Conservation (phyloP, 2,113 vertebrate species). For the Scolopax mira region DNA sequence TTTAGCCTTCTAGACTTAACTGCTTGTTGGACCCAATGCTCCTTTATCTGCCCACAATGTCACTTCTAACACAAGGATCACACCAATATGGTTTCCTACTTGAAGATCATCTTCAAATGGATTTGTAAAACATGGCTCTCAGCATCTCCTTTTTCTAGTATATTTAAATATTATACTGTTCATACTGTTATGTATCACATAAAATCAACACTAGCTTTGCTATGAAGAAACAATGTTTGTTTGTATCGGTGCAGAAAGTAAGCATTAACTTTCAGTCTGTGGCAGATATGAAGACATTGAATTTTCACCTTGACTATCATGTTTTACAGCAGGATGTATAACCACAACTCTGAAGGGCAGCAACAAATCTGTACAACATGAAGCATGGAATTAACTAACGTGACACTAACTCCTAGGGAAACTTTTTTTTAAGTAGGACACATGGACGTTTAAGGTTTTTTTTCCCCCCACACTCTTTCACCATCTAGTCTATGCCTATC, state of each 20-base stretch:
- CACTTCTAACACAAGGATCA: neutral
- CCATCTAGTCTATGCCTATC: rapidly evolving
- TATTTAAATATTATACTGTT: neutral
- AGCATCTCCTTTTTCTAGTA: neutral
- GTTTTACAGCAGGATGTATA: neutral
- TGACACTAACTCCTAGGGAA: neutral
- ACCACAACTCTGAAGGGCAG: neutral
- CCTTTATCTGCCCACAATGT: neutral
- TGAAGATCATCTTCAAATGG: neutral
- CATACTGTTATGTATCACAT: neutral
- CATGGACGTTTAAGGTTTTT: neutral
- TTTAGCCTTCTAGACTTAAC: neutral
- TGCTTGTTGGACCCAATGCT: neutral
- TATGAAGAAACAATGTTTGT: neutral
- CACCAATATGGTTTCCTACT: neutral
- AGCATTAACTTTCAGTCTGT: neutral
- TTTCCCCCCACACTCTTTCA: neutral
- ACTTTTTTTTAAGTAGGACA: neutral
- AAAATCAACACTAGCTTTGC: neutral
- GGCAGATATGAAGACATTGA: neutral
- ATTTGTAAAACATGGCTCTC: neutral
- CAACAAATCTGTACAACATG: neutral
- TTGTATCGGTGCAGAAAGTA: neutral
- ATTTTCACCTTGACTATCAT: neutral
- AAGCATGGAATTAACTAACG: neutral